A percentile compares a stretch with the other conserved stretches of the same genome.
These are phyloP conservation scores for Stichopus chloronotus DNA, from an alignment of 35 echinoderm and acorn worm species.

Conservation along the genomic window DNA sequence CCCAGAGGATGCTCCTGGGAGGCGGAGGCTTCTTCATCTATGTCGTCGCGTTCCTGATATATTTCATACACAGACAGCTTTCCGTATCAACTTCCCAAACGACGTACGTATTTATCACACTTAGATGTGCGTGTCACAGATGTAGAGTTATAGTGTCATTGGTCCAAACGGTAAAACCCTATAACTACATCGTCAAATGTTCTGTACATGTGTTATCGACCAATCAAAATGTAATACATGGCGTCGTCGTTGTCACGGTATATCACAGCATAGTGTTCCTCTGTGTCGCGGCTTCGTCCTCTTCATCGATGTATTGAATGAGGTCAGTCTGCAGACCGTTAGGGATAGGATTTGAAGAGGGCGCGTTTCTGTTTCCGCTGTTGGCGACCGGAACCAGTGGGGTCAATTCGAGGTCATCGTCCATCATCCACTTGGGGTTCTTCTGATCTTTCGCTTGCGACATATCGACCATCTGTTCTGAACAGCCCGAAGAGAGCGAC, in stretches of 20 bases:
- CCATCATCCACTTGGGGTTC: conserved; percentile 71
- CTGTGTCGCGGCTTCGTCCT: conserved; percentile 71
- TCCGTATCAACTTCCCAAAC: no score
- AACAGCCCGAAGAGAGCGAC: conserved; percentile 85
- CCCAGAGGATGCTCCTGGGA: no score
- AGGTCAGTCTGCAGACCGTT: conserved; percentile 67
- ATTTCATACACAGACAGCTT: no score
- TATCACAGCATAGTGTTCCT: conserved; percentile 76
- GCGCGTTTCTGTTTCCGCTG: conserved; percentile 24
- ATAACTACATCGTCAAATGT: no score
- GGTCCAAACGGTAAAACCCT: not conserved
- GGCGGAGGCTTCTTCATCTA: no score
- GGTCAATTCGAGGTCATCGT: conserved; percentile 81
- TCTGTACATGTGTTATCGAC: conserved; percentile 3
- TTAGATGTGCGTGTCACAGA: not conserved
- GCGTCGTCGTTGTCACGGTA: not conserved
- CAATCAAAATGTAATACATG: not conserved
- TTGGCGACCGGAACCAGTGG: conserved; percentile 62
- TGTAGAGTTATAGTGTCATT: not conserved
- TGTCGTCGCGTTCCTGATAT: no score
- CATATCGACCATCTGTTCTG: conserved; percentile 90
- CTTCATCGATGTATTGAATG: conserved; percentile 90
- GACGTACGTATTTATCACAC: no score
- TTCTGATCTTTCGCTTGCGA: conserved; percentile 60
- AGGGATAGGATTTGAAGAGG: conserved; percentile 1